Base-by-base conservation (phyloP, 2,797 vertebrate species). In the Lutra lutra region DNA sequence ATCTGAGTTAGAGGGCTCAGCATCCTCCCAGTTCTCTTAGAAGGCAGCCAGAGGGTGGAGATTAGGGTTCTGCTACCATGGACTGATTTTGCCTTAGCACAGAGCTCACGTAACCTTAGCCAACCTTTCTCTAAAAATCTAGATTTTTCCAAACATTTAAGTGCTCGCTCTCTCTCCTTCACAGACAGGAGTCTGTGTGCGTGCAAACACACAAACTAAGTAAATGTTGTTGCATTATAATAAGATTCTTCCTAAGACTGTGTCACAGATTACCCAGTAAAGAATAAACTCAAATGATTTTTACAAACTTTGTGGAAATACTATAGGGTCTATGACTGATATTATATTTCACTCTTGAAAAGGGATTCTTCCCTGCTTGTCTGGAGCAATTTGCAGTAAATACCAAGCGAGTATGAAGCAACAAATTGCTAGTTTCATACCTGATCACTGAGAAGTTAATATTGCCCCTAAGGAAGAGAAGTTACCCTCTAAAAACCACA, bases 241-340 rank as follows among this genome's bases (percentile, higher is more conserved):
- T 92, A 89, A 96, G 56, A 85, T 75, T 79, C 64, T 90, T 94
- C 78, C 89, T 87, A 87, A 96, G 7, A 87, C 85, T 66, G 18
- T 51, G 58, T 77, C 54, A 82, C 54, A 75, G 48, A 90, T 92
- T 82, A 84, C 21, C 21, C 70, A 48, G 56, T 25, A 92, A 73
- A 92, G n/a, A 62, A 91, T 60, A 85, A 14, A 80, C 25, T 88
- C 80, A 27, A 89, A 86, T 68, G 43, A 48, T 38, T 90, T 88
- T 58, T 68, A 77, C 29, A 29, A 13, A 40, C 14, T 93, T 90
- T 78, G 27, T 32, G 21, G 21, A 23, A 80, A 68, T 64, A 62
- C 20, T 72, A 46, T 72, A 64, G 32, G 15, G 15, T 48, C 90
- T 54, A 7, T 29, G 66, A 62, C n/a, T 25, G 21, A 48, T 27